Base-by-base conservation (phyloP, 2,113 vertebrate species). In the Benitochromis conjunctus region DNA sequence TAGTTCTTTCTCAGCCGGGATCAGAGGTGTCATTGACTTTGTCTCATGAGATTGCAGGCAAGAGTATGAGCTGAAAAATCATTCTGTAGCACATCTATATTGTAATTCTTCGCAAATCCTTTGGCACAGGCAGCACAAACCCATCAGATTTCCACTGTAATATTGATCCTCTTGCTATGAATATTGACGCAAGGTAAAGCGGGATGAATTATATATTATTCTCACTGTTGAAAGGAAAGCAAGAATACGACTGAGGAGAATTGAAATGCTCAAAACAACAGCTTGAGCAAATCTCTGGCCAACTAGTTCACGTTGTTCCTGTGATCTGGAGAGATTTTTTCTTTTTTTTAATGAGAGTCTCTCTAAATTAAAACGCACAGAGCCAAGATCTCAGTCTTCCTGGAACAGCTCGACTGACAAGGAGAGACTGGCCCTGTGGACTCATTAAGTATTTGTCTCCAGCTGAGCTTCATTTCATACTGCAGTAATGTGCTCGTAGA, bases 241-340 rank as follows among this genome's bases (percentile, higher is more conserved):
- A 62, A 69, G 51, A 89, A 55, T 31, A 85, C 77, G 34, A 55
- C 36, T 24, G 79, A 31, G 16, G 58, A 86, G 18, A 86, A 83
- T 90, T 86, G 34, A 80, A 86, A 89, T 48, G 66, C 62, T 81
- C 60, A 86, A 78, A 89, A 92, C 66, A 91, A 93, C 93, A 92
- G 91, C 90, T 93, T 94, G 91, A 51, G 74, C 71, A 87, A 81
- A 84, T 76, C 24, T 87, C 80, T 57, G 26, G 76, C 91, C 84
- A 89, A 53, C 60, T 60, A 38, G 86, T 84, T 86, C 89, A 81
- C 24, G 85, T 85, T 92, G 93, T 94, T 92, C 94, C 88, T 92
- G 92, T 88, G 89, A 94, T 87, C 55, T 76, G 54, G 19, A 77
- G 71, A 80, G 71, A 78, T 62, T 38, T 80, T 83, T 78, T 80